These are phyloP conservation scores for Actinernus sp. DNA, from an alignment of 92 coral and sea anemone genomes.

Conservation along the genomic window DNA sequence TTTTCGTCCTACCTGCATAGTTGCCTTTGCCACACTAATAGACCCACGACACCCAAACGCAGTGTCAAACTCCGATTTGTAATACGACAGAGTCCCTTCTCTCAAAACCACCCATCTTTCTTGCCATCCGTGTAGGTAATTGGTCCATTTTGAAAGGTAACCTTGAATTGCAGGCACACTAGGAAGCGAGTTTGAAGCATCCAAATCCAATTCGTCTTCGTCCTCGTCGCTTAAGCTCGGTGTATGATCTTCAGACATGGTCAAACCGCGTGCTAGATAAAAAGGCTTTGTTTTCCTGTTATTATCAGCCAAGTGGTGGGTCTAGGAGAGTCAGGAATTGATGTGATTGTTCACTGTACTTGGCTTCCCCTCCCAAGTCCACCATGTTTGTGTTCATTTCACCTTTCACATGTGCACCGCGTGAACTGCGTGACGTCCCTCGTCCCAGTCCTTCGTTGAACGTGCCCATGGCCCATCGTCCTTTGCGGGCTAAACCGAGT, in stretches of 20 bases:
- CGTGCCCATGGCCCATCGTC: too few species aligned
- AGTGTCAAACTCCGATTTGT: constrained; percentile 93
- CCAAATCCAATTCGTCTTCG: constrained; percentile 86
- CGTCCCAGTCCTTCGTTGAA: too few species aligned
- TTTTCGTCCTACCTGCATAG: constrained; percentile 75
- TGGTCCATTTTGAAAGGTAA: constrained; percentile 97
- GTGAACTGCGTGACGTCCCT: too few species aligned
- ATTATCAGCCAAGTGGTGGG: not conserved
- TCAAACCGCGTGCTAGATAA: constrained; percentile 13
- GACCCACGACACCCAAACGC: constrained; percentile 99
- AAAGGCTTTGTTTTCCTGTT: not conserved
- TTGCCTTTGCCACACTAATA: constrained; percentile 94
- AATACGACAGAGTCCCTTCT: constrained; percentile 93
- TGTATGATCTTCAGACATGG: constrained; percentile 97
- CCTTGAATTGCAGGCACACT: constrained; percentile 86
- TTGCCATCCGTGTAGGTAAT: constrained; percentile 99
- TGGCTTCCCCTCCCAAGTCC: constrained; percentile 75
- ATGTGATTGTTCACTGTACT: constrained; percentile 13
- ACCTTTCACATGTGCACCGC: constrained; percentile 12
- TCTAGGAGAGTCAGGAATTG: not conserved
- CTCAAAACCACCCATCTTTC: constrained; percentile 97
- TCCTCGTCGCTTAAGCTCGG: constrained; percentile 96
- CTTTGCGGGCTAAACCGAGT: too few species aligned
- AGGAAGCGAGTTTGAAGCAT: constrained; percentile 66
- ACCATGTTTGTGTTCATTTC: constrained; percentile 87